A percentile compares a stretch with the other conserved stretches of the same genome.
These are phyloP conservation scores for Ochotona curzoniae DNA, from an alignment of 2,113 vertebrate genomes.

Conservation along the genomic window DNA sequence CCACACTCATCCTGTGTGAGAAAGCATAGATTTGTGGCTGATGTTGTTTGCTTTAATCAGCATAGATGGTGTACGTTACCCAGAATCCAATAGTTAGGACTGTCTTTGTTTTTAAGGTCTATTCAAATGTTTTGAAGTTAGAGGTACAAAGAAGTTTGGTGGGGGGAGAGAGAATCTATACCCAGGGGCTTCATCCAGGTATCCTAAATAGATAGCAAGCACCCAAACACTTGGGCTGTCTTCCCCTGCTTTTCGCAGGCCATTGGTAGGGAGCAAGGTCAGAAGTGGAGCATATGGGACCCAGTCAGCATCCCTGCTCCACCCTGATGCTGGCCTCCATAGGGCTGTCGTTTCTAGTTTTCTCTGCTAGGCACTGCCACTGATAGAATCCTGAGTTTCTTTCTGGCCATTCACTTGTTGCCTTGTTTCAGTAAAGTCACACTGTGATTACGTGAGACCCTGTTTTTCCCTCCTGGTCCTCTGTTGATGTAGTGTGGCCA, in stretches of 20 bases:
- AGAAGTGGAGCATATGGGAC: too few species aligned
- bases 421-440: not conserved
- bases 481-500: slow-evolving; percentile 55
- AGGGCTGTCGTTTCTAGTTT: not conserved
- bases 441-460: slow-evolving; percentile 61
- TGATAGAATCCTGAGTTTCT: not conserved
- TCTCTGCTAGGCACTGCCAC: not conserved
- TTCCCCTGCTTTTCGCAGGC: too few species aligned
- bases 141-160: too few species aligned
- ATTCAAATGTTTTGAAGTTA: too few species aligned
- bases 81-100: not conserved
- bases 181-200: too few species aligned
- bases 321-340: too few species aligned
- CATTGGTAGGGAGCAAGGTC: too few species aligned
- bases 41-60: not conserved
- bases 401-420: not conserved
- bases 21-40: not conserved
- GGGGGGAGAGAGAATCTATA: too few species aligned
- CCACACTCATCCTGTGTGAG: not conserved
- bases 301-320: too few species aligned
- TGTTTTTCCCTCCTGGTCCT: slow-evolving; percentile 70
- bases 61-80: not conserved
- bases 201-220: too few species aligned
- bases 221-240: too few species aligned
- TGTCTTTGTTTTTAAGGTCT: not conserved